These are phyloP conservation scores for Solenopsis invicta DNA, from an alignment of 1,140 invertebrate genomes.

Conservation along the genomic window DNA sequence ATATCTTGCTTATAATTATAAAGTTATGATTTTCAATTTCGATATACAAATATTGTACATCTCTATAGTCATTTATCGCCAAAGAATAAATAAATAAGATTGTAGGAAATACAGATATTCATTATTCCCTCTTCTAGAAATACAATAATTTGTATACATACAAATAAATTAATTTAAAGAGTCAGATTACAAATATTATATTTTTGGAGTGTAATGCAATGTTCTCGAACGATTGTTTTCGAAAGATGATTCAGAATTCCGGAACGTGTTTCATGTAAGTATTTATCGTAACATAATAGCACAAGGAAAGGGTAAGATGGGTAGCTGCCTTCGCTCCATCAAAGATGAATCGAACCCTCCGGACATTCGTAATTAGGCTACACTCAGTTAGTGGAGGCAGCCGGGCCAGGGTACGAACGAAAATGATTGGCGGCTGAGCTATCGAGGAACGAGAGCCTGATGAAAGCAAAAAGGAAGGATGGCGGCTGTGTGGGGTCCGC, in stretches of 20 bases:
- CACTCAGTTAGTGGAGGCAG: conserved; percentile 59
- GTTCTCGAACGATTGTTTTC: neutral
- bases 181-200: neutral
- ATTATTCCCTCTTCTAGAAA: neutral
- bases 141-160: neutral
- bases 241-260: conserved; percentile 16
- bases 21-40: neutral
- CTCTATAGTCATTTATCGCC: neutral
- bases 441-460: conserved; percentile 57
- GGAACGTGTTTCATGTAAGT: conserved; percentile 22
- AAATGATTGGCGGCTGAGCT: conserved; percentile 61
- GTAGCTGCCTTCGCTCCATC: conserved; percentile 38
- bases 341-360: conserved; percentile 72
- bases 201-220: neutral
- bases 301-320: conserved; percentile 45
- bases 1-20: neutral
- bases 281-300: conserved; percentile 52
- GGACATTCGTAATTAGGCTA: conserved; percentile 61
- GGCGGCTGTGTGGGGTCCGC: conserved; percentile 53
- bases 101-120: neutral
- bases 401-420: conserved; percentile 41
- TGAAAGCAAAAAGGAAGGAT: conserved; percentile 71
- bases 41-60: no score
- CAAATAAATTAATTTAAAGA: neutral
- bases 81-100: conserved; percentile 6